Evolutionary conservation across 2,888 invertebrate genomes (phyloP), one percentile per base, ranked within the genome.

Genomic region (Lathronympha strigana): DNA sequence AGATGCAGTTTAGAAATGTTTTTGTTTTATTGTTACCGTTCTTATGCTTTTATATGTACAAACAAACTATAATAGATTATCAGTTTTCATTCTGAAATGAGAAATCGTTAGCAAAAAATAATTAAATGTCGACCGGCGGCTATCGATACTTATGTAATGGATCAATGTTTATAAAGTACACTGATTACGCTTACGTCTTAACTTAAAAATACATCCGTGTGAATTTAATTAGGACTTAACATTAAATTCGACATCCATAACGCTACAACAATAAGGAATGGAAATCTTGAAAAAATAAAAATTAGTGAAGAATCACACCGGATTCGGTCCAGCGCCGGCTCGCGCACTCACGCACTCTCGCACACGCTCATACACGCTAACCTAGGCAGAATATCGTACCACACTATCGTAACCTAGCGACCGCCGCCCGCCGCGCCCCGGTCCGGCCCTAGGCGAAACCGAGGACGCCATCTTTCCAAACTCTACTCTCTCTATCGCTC

Each of bases 41-140:
- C 90, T 92, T 92, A 90, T 84, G 88, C 77, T 84, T 89, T 90
- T 88, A 88, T 92, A 92, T 92, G 92, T 92, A 92, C 92, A 92
- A 90, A 88, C 88, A 91, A 92, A 90, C 87, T 90, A 88, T 87
- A 89, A 84, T 88, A 90, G 87, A 85, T 86, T 79, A 86, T 88
- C 87, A 87, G 86, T 86, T 88, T 83, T 86, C 84, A 86, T 89
- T 88, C 85, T 81, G 83, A 86, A 88, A 81, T 83, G 80, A 88
- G 87, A 90, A 89, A 85, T 90, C 85, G 79, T 90, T 87, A 85
- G 83, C 79, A 81, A 86, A 83, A 64, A 62, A 83, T 76, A 85
- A 86, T 83, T 77, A 85, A 77, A 83, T 79, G 76, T 84, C 73
- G 76, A 78, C 78, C 76, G 76, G 81, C 78, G 78, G 76, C 78